A percentile compares a stretch with the other conserved stretches of the same genome.
These are phyloP conservation scores for Megalops atlanticus DNA, from an alignment of 2,113 vertebrate species.

Conservation along the genomic window DNA sequence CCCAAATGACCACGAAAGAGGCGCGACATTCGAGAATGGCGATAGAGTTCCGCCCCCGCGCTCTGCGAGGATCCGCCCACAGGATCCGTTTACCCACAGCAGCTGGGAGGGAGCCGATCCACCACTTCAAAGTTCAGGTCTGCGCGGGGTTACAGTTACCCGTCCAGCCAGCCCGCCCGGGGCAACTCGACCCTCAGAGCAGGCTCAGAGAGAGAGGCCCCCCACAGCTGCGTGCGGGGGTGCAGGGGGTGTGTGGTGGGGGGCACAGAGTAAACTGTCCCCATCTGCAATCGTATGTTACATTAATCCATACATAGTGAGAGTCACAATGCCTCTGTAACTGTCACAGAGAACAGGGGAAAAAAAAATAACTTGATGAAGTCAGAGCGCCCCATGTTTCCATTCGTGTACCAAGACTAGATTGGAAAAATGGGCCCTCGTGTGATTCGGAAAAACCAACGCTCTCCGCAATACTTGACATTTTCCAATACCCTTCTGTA, in stretches of 20 bases:
- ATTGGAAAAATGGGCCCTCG: neutral
- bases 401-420: neutral
- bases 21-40: slow-evolving; percentile 63
- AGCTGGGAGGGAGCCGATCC: slow-evolving; percentile 68
- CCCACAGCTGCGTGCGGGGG: slow-evolving; percentile 62
- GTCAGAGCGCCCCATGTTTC: neutral
- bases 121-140: slow-evolving; percentile 59
- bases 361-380: neutral
- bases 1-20: slow-evolving; percentile 35
- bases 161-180: slow-evolving; percentile 36
- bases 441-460: neutral
- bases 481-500: neutral
- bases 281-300: neutral
- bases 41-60: slow-evolving; percentile 57
- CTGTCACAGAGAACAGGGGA: neutral
- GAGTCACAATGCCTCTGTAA: neutral
- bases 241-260: slow-evolving; percentile 17
- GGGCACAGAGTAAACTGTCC: neutral
- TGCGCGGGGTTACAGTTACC: slow-evolving; percentile 66
- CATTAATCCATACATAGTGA: neutral
- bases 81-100: slow-evolving; percentile 69
- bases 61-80: slow-evolving; percentile 64
- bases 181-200: slow-evolving; percentile 56
- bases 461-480: neutral
- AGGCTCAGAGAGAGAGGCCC: slow-evolving; percentile 73